Evolutionary conservation across 1,140 invertebrate genomes (phyloP).

Genomic region (Hyposmocoma kahamanoa): DNA sequence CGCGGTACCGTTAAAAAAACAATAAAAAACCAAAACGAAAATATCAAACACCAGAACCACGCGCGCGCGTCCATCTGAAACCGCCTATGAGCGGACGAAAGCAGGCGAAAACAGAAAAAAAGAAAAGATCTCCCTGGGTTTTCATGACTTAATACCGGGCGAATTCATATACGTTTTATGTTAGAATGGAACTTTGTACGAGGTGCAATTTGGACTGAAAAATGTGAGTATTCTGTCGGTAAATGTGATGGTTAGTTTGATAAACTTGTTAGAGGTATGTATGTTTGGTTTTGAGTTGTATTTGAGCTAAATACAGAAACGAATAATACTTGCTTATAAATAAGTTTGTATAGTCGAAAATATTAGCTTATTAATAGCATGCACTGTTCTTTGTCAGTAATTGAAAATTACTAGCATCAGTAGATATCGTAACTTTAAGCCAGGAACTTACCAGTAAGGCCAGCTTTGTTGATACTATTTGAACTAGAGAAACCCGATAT

Average conservation of each 20-base stretch:
- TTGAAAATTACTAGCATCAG: neutral
- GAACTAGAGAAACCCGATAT: conserved; percentile 81
- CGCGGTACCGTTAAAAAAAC: conserved; percentile 69
- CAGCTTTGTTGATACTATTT: conserved; percentile 78
- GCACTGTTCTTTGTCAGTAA: neutral
- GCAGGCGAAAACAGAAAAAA: conserved; percentile 47
- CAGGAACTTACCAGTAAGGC: conserved; percentile 74
- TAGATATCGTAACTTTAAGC: neutral
- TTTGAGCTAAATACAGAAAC: conserved; percentile 55
- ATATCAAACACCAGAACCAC: conserved; percentile 40
- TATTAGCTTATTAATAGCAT: conserved; percentile 1
- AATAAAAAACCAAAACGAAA: conserved; percentile 46
- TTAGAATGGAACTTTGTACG: conserved; percentile 34
- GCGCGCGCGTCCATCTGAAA: conserved; percentile 68
- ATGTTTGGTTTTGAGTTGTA: conserved; percentile 24
- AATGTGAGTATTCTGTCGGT: conserved; percentile 22
- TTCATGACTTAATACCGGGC: conserved; percentile 46
- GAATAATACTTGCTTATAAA: neutral
- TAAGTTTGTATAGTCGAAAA: neutral
- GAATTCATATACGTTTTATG: conserved; percentile 47
- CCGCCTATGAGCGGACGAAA: conserved; percentile 59
- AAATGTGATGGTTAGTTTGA: conserved; percentile 25
- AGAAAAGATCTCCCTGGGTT: conserved; percentile 38
- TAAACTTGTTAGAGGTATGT: conserved; percentile 21
- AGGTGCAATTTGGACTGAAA: conserved; percentile 26